Base-by-base conservation (phyloP, 2,113 vertebrate genomes). In the Xenotilapia leptura region DNA sequence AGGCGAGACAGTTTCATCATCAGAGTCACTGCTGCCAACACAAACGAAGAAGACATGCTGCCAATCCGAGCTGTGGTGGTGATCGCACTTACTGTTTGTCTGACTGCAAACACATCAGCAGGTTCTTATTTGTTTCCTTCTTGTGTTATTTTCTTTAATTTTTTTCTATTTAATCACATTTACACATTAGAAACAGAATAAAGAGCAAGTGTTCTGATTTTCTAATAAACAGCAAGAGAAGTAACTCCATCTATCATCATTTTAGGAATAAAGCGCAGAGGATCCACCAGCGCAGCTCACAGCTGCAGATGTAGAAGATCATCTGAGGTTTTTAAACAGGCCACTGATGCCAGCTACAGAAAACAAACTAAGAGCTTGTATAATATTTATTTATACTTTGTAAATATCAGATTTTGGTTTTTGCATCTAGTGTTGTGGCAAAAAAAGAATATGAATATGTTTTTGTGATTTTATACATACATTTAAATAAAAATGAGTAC, bases 11-110 rank as follows among this genome's bases (percentile, higher is more conserved):
- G 49, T 58, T 85, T 55, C 80, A 56, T 80, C 58, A 62, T 58
- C 91, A 84, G 23, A 26, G 23, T 26, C 54, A 26, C 83, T 21
- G 73, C 56, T 70, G 26, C 85, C 49, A 45, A 19, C 73, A 81
- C 82, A 83, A 28, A 65, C 26, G 92, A 79, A 40, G 95, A 79
- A 45, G 83, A 53, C 21, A 96, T 95, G 96, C 82, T 89, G 84
- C 90, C 89, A 55, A 13, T 92, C 82, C 92, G 51, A 88, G 86
- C 42, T 95, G 95, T n/a, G 42, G 42, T 88, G 42, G 42, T 45
- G 42, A 45, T 45, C 42, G 0, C 42, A 45, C 42, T 45, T 14
- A 45, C 12, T 45, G 9, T 95, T 13, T 92, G 84, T 56, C 36
- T 94, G 28, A n/a, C 19, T 5, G 21, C 84, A 73, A n/a, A 94